Base-by-base conservation (phyloP, 1,140 invertebrate species). In the Caenorhabditis inopinata region DNA sequence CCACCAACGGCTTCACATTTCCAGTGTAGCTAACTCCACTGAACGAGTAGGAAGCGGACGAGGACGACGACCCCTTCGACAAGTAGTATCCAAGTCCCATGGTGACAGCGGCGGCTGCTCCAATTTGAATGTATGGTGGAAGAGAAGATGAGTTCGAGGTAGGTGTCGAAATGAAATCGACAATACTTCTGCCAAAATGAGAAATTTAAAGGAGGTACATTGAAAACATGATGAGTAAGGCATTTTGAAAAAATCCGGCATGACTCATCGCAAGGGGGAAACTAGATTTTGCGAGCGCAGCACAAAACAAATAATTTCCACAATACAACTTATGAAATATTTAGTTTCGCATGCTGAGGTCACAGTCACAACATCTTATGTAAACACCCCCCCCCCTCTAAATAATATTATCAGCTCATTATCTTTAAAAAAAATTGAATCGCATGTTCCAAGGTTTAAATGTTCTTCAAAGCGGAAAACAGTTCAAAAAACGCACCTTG, bases 1-100 rank as follows among this genome's bases (percentile, higher is more conserved):
- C 92, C 88, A 93, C 92, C 84, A 93, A 90, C 45, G 93, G 93
- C 89, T 91, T 92, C 89, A 93, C 75, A 14, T 77, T 76, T 46
- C 80, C 76, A n/a, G 45, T 27, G n/a, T 45, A 32, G 23, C 27
- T 51, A 14, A 45, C 46, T 0, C 32, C 32, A 25, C 32, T 38
- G 32, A 68, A 68, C n/a, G 32, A 32, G n/a, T 68, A 68, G 27
- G 53, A 35, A 21, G 32, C 58, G 1, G 58, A 68, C 5, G 58
- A 38, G 7, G 12, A 11, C 5, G 58, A 68, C 25, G 58, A 42
- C 7, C 75, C 45, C n/a, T 68, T 49, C 27, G 74, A 80, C 49
- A 81, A 23, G 42, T 77, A 81, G 53, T 81, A 81, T 9, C 80
- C 80, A 23, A 81, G 32, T 27, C 80, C 80, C 80, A 81, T 81